Base-by-base conservation (phyloP, 53 echinoderm and acorn worm genomes). In the Apostichopus leukothele region DNA sequence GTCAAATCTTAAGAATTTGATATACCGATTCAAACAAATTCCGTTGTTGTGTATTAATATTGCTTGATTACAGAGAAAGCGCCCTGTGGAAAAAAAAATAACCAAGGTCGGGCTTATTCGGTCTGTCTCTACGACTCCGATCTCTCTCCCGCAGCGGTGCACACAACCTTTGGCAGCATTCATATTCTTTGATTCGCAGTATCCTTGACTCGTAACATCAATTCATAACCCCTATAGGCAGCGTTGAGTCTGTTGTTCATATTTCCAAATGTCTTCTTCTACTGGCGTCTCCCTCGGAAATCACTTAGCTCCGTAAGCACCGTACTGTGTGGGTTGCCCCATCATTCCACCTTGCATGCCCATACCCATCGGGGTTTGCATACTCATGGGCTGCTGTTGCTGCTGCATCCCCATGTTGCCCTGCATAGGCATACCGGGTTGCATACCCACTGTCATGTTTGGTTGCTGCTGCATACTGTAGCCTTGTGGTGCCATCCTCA, bases 261-360 rank as follows among this genome's bases (percentile, higher is more conserved):
- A 57, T 57, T 57, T 57, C 57, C 57, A 57, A 9, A 7, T 57
- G 7, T 57, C 10, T 57, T 10, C 7, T 10, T 0, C 9, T 57
- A 57, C 10, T 57, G 8, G 10, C 57, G 5, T 57, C 57, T 0
- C 8, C 57, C 57, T 7, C 57, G 19, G 18, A 18, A 81, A 81
- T 92, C 92, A 92, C 86, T 92, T 86, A 55, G 89, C 74, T n/a
- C 92, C 89, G 21, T 89, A 92, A 13, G 92, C 92, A 8, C 89
- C 89, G 60, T 90, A 93, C 73, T 93, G 95, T 57, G 76, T 83
- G n/a, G 86, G 90, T 51, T 90, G 94, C n/a, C 79, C 83, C n/a
- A 75, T 51, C 53, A 91, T 81, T 9, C 92, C 94, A 90, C 91
- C 86, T 18, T 39, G 39, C 60, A 61, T 79, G 67, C 86, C 88